Conservation (phyloP, 2,888 invertebrate species). For the Alcis repandata region DNA sequence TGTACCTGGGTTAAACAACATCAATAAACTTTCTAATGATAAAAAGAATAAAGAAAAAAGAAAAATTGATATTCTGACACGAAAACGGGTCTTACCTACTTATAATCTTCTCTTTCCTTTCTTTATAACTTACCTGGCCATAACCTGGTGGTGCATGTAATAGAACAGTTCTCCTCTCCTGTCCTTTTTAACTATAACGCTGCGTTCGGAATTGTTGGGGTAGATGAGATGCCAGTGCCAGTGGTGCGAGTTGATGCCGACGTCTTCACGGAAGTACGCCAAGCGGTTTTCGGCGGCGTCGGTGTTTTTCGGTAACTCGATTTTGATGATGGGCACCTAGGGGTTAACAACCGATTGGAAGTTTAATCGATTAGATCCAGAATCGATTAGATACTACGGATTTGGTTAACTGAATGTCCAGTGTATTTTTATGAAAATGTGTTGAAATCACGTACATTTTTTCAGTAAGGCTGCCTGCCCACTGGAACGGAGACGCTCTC, state of each 20-base stretch:
- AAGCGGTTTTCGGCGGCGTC: slow-evolving; percentile 92
- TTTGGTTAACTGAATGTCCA: too few relatives aligned
- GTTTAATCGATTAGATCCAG: too few relatives aligned
- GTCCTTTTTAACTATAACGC: slow-evolving; percentile 88
- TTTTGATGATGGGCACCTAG: slow-evolving; percentile 85
- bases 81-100: too few relatives aligned
- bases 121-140: slow-evolving; percentile 81
- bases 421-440: too few relatives aligned
- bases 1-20: slow-evolving; percentile 87
- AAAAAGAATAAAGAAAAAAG: too few relatives aligned
- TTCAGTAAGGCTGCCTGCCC: too few relatives aligned
- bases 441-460: too few relatives aligned
- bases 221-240: slow-evolving; percentile 97
- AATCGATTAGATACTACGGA: too few relatives aligned
- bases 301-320: slow-evolving; percentile 89
- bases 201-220: slow-evolving; percentile 89
- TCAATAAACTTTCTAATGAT: not conserved
- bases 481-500: too few relatives aligned
- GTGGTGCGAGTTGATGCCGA: slow-evolving; percentile 95
- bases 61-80: too few relatives aligned
- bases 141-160: slow-evolving; percentile 92
- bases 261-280: slow-evolving; percentile 94
- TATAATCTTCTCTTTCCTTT: too few relatives aligned
- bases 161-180: slow-evolving; percentile 93
- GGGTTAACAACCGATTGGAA: not conserved